phyloP scores from a whole-genome alignment of 2,888 invertebrate genomes.

The Nymphalis urticae region DNA sequence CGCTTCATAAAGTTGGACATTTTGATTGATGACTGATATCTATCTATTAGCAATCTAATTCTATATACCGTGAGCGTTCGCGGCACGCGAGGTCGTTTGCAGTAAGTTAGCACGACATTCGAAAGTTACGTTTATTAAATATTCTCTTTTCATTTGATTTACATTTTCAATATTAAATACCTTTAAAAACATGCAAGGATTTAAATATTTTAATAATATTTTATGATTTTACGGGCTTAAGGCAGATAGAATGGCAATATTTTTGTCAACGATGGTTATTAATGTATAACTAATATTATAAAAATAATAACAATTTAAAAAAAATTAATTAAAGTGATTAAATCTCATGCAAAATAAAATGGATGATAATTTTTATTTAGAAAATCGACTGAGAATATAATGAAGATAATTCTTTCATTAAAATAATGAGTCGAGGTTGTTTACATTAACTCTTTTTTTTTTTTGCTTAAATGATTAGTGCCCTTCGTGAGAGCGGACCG shows the following conservation, averaged over 20 bases:
- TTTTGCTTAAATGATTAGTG: slow-evolving; percentile 41
- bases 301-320: too few species aligned
- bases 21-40: slow-evolving; percentile 69
- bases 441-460: slow-evolving; percentile 46
- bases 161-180: slow-evolving; percentile 9
- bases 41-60: slow-evolving; percentile 63
- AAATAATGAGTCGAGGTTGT: slow-evolving; percentile 42
- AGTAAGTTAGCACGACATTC: slow-evolving; percentile 52
- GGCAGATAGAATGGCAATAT: too few species aligned
- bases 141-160: slow-evolving; percentile 24
- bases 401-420: slow-evolving; percentile 33
- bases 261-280: too few species aligned
- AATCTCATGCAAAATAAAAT: too few species aligned
- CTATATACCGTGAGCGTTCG: slow-evolving; percentile 57
- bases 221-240: too few species aligned
- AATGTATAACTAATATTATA: too few species aligned
- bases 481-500: slow-evolving; percentile 53
- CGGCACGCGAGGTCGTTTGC: slow-evolving; percentile 60
- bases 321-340: too few species aligned
- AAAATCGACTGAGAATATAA: too few species aligned
- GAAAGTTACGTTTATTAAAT: slow-evolving; percentile 40
- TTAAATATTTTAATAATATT: not conserved
- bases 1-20: slow-evolving; percentile 49
- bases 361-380: too few species aligned
- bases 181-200: slow-evolving; percentile 7